Percentiles rank a stretch among this genome's conserved stretches.
These are phyloP conservation scores for Priocnemis perturbator DNA, from an alignment of 2,888 invertebrate species.

Conservation along the genomic window DNA sequence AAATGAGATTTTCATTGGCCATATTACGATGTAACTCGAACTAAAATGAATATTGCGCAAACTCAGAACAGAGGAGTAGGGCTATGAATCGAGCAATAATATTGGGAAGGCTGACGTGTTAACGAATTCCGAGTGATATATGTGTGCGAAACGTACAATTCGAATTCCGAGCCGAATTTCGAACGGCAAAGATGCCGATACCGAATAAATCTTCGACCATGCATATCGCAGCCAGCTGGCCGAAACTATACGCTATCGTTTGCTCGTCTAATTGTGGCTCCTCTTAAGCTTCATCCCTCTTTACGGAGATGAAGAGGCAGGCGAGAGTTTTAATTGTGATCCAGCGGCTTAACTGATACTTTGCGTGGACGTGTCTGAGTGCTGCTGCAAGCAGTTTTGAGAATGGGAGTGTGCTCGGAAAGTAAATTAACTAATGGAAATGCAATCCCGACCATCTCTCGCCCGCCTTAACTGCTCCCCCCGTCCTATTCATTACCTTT, in stretches of 20 bases:
- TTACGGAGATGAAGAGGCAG: slow-evolving; percentile 15
- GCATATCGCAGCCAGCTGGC: not conserved
- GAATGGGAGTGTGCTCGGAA: slow-evolving; percentile 27
- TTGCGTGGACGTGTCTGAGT: slow-evolving; percentile 44
- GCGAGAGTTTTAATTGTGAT: slow-evolving; percentile 55
- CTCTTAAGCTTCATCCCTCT: slow-evolving; percentile 12
- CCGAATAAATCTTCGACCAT: too few species aligned
- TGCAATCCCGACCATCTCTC: slow-evolving; percentile 39
- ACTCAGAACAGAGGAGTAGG: too few species aligned
- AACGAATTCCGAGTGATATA: too few species aligned
- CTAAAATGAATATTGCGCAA: too few species aligned
- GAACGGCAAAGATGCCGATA: too few species aligned
- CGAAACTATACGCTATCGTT: not conserved
- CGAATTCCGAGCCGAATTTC: too few species aligned
- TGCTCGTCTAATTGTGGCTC: slow-evolving; percentile 15
- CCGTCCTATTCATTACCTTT: slow-evolving; percentile 12
- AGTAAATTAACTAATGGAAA: slow-evolving; percentile 60
- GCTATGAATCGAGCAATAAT: too few species aligned
- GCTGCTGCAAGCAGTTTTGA: slow-evolving; percentile 49
- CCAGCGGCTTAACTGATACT: slow-evolving; percentile 48
- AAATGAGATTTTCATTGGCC: too few species aligned
- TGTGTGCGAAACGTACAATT: too few species aligned
- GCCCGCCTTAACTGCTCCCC: slow-evolving; percentile 22
- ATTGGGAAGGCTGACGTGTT: too few species aligned
- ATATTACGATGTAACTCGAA: too few species aligned